A percentile compares a stretch with the other conserved stretches of the same genome.
Conservation (phyloP, 2,888 invertebrate species). For the Ferrisia virgata region DNA sequence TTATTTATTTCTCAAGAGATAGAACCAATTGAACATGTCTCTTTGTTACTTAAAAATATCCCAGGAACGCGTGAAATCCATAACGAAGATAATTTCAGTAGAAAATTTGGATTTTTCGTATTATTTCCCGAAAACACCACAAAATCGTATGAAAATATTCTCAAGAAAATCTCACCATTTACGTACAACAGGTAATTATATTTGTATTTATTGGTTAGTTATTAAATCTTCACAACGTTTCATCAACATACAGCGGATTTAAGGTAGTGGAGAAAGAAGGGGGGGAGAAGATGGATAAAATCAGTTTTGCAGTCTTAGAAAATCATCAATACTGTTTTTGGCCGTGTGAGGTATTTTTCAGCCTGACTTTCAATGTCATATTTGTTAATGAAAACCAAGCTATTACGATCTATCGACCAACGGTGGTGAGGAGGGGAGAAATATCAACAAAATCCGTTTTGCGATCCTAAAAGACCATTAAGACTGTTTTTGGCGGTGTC, state of each 20-base stretch:
- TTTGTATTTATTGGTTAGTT: background rate
- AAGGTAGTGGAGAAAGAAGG: slow-evolving; percentile 37
- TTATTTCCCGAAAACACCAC: background rate
- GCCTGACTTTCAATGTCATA: too few relatives aligned
- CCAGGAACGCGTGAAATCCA: background rate
- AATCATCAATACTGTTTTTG: too few relatives aligned
- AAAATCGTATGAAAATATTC: background rate
- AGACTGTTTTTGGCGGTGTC: too few relatives aligned
- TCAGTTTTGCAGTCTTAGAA: too few relatives aligned
- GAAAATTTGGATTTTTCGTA: slow-evolving; percentile 31
- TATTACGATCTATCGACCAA: too few relatives aligned
- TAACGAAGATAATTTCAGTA: background rate
- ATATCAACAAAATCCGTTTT: too few relatives aligned
- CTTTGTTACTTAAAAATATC: background rate
- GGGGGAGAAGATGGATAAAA: slow-evolving; percentile 37
- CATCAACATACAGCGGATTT: too few relatives aligned
- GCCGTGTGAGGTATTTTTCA: too few relatives aligned
- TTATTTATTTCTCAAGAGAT: slow-evolving; percentile 32
- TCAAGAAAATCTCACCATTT: slow-evolving; percentile 4
- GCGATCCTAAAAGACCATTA: too few relatives aligned
- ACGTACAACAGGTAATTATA: slow-evolving; percentile 26
- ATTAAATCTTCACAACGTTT: too few relatives aligned
- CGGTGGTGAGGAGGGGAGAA: too few relatives aligned
- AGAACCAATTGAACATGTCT: background rate
- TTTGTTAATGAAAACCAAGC: too few relatives aligned